A percentile compares a stretch with the other conserved stretches of the same genome.
Conservation (phyloP, 53 echinoderm and acorn worm species). For the Actinopyga echinites region DNA sequence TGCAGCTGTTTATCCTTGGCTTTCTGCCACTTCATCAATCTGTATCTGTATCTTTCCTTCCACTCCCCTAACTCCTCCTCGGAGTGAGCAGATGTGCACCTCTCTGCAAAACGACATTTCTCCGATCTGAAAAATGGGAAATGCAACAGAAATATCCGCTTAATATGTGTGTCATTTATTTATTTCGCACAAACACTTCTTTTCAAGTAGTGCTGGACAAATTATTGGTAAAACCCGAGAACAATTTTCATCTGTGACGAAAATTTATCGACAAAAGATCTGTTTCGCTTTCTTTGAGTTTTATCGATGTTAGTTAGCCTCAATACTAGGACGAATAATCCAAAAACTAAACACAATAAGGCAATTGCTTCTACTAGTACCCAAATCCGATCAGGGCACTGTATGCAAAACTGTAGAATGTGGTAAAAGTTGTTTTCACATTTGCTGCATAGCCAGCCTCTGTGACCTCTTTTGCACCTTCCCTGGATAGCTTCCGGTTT, state of each 20-base stretch:
- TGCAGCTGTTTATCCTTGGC: slow-evolving; percentile 96
- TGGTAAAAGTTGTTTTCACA: no score
- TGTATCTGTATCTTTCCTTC: slow-evolving; percentile 91
- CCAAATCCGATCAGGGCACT: no score
- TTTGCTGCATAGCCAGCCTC: no score
- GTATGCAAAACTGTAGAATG: no score
- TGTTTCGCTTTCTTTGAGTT: no score
- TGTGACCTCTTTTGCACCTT: no score
- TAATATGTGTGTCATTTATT: no score
- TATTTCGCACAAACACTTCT: no score
- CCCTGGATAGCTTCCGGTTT: no score
- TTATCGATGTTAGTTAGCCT: background rate
- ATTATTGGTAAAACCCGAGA: no score
- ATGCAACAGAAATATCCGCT: background rate
- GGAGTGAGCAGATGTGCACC: slow-evolving; percentile 91
- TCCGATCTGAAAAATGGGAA: background rate
- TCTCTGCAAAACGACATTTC: slow-evolving; percentile 90
- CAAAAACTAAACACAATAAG: background rate
- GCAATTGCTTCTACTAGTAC: background rate
- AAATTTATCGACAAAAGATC: background rate
- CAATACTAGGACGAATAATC: background rate
- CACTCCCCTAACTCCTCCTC: slow-evolving; percentile 97
- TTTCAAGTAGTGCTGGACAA: no score
- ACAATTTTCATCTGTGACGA: no score
- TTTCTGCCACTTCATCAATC: slow-evolving; percentile 94